phyloP scores from a whole-genome alignment of 2,888 invertebrate species.

The Platycheirus rosarum region DNA sequence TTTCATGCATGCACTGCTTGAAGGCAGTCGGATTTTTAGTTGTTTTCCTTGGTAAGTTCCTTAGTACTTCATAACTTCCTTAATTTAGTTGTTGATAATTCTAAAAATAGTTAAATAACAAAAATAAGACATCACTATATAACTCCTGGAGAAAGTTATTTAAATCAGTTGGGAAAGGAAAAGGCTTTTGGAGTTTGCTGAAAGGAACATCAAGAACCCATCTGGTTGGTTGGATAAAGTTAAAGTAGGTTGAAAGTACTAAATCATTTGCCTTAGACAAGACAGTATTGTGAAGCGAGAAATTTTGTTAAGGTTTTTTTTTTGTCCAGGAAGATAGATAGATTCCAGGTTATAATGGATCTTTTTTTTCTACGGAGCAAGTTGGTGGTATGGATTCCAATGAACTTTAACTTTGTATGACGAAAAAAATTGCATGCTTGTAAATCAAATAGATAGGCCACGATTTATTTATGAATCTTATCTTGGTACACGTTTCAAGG shows the following conservation, averaged over 20 bases:
- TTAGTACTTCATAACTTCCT: too few species aligned
- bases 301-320: constrained; percentile 10
- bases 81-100: too few species aligned
- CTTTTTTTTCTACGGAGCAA: not conserved
- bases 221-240: constrained; percentile 60
- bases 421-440: not conserved
- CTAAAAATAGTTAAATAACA: too few species aligned
- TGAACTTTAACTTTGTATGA: not conserved
- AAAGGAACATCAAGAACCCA: constrained; percentile 40
- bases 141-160: constrained; percentile 32
- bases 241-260: constrained; percentile 63
- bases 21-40: too few species aligned
- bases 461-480: not conserved
- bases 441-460: not conserved
- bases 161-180: not conserved
- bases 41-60: too few species aligned
- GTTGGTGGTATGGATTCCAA: constrained; percentile 5
- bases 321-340: constrained; percentile 4
- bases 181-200: constrained; percentile 6
- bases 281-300: constrained; percentile 17
- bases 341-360: not conserved
- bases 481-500: too few species aligned
- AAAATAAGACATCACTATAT: too few species aligned
- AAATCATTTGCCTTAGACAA: constrained; percentile 53
- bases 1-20: constrained; percentile 25